Conservation (phyloP, 2,113 vertebrate species). For the Prolemur simus region DNA sequence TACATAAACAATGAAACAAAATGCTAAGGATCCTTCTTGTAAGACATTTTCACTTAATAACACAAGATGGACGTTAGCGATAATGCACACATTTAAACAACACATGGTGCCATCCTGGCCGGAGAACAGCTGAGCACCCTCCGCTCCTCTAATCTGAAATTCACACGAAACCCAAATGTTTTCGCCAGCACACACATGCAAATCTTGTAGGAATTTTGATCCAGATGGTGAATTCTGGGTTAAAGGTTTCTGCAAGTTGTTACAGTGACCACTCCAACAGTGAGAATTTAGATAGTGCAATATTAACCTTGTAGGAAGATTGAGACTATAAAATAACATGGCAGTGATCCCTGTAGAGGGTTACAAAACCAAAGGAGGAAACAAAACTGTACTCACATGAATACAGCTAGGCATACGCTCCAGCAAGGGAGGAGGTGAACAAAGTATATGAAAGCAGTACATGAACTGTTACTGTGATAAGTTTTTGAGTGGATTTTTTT, state of each 20-base stretch:
- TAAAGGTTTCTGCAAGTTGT: slow-evolving; percentile 2
- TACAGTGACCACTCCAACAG: neutral
- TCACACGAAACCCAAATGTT: neutral
- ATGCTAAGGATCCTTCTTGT: neutral
- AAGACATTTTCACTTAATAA: neutral
- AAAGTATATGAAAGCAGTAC: neutral
- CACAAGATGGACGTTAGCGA: neutral
- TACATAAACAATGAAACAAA: neutral
- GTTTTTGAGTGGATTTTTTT: neutral
- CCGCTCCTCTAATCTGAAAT: neutral
- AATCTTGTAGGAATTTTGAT: neutral
- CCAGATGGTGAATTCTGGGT: neutral
- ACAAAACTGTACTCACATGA: neutral
- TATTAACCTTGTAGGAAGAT: neutral
- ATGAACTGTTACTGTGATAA: neutral
- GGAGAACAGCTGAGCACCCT: neutral
- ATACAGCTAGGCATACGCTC: neutral
- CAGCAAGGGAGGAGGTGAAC: neutral
- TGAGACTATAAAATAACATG: neutral
- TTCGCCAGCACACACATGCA: neutral
- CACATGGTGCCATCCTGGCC: neutral
- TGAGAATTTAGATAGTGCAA: neutral
- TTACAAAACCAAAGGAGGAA: neutral
- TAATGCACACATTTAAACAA: neutral
- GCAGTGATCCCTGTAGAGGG: neutral